phyloP scores from a whole-genome alignment of 2,113 vertebrate genomes.

The Onychorhynchus coronatus region DNA sequence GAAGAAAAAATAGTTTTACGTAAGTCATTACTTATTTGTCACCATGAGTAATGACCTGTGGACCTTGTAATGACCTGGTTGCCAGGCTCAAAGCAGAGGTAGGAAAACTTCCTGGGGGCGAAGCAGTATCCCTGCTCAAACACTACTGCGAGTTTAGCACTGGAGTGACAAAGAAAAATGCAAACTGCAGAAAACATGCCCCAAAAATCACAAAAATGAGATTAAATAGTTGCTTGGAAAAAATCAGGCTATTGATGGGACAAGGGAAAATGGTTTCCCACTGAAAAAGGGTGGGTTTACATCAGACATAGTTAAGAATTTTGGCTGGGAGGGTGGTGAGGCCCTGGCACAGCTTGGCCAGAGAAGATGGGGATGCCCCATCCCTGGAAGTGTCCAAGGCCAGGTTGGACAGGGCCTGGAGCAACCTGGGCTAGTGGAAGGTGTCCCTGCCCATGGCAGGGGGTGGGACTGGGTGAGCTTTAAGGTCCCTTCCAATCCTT shows the following conservation, averaged over 20 bases:
- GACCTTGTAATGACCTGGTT: neutral
- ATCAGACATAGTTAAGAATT: neutral
- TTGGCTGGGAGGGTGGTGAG: fast-evolving
- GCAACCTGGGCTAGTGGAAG: fast-evolving
- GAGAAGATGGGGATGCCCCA: neutral
- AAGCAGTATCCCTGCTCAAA: neutral
- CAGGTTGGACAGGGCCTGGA: fast-evolving
- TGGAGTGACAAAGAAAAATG: neutral
- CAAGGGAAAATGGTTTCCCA: neutral
- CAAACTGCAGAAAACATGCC: neutral
- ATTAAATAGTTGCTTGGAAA: neutral
- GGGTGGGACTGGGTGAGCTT: neutral
- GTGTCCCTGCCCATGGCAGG: fast-evolving
- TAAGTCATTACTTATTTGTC: slow-evolving; percentile 31
- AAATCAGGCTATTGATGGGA: neutral
- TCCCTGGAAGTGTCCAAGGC: neutral
- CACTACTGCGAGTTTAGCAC: fast-evolving
- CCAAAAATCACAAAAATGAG: neutral
- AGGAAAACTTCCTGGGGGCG: neutral
- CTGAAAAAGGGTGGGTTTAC: neutral
- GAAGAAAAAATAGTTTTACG: neutral
- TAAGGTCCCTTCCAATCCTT: neutral
- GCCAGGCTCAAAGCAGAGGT: neutral
- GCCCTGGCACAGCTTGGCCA: neutral
- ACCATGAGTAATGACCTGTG: neutral